Percentiles rank a stretch among this genome's conserved stretches.
phyloP scores from a whole-genome alignment of 2,888 invertebrate genomes.

The Caenorhabditis uteleia region DNA sequence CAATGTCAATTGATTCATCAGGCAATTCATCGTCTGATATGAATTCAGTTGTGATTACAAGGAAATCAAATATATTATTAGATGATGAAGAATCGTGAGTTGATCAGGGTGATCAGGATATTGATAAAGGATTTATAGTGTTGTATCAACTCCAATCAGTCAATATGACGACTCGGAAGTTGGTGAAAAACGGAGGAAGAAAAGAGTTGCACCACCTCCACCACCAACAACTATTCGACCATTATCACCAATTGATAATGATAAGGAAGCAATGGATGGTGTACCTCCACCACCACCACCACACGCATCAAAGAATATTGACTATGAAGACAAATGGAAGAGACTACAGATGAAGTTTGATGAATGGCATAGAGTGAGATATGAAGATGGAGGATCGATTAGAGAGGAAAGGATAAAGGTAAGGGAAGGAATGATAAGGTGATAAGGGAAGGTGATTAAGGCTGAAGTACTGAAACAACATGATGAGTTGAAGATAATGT shows the following conservation, averaged over 20 bases:
- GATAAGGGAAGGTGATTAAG: conserved; percentile 1
- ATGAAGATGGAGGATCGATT: conserved; percentile 22
- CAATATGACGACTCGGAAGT: conserved; percentile 30
- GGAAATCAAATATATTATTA: conserved; percentile 28
- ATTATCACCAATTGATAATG: not conserved
- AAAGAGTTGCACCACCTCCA: conserved; percentile 27
- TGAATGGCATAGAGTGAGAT: conserved; percentile 18
- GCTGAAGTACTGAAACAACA: conserved; percentile 25
- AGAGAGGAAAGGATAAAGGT: conserved; percentile 26
- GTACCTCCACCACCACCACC: conserved; percentile 23
- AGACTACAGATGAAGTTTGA: conserved; percentile 20
- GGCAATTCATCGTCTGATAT: conserved; percentile 8
- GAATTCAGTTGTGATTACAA: conserved; percentile 10
- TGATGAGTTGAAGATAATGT: conserved; percentile 6
- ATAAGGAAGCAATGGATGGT: too few species aligned
- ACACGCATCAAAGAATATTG: conserved; percentile 6
- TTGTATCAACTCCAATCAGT: conserved; percentile 28
- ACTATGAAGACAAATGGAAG: conserved; percentile 23
- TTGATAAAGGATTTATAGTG: conserved; percentile 8
- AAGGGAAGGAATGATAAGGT: conserved; percentile 1
- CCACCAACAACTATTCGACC: conserved; percentile 3
- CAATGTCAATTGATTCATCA: conserved; percentile 4
- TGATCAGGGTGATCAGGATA: not conserved
- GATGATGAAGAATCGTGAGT: conserved; percentile 34
- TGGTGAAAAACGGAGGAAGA: conserved; percentile 5